phyloP scores from a whole-genome alignment of 2,113 vertebrate species.

The Oophaga pumilio region DNA sequence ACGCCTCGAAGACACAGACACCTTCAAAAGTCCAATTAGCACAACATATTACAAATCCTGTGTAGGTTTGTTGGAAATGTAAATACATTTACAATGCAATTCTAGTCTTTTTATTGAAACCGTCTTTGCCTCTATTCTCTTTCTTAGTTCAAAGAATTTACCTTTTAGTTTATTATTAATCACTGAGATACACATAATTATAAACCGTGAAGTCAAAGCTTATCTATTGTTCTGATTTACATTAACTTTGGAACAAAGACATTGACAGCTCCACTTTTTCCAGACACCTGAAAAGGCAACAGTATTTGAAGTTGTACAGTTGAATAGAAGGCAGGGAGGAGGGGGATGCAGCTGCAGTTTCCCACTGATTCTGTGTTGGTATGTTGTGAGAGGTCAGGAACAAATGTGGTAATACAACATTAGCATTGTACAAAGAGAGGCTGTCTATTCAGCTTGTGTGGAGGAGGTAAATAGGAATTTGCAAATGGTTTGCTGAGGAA shows the following conservation, averaged over 20 bases:
- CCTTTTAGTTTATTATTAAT: not conserved
- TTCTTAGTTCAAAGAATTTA: not conserved
- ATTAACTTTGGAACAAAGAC: not conserved
- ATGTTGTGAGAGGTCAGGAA: not conserved
- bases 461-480: no score
- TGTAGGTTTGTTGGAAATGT: not conserved
- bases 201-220: not conserved
- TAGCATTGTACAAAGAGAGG: no score
- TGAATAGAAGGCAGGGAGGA: not conserved
- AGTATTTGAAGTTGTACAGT: not conserved
- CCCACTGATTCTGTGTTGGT: not conserved
- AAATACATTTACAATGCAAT: not conserved
- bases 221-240: not conserved
- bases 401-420: not conserved
- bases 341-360: not conserved
- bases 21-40: not conserved
- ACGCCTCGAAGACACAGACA: not conserved
- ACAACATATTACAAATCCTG: not conserved
- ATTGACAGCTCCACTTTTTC: not conserved
- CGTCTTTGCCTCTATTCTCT: not conserved
- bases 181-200: not conserved
- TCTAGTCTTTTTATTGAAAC: not conserved
- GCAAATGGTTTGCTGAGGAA: no score
- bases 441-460: no score
- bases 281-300: not conserved